Conservation (phyloP, 2,797 vertebrate genomes). For the Urophycis tenuis region DNA sequence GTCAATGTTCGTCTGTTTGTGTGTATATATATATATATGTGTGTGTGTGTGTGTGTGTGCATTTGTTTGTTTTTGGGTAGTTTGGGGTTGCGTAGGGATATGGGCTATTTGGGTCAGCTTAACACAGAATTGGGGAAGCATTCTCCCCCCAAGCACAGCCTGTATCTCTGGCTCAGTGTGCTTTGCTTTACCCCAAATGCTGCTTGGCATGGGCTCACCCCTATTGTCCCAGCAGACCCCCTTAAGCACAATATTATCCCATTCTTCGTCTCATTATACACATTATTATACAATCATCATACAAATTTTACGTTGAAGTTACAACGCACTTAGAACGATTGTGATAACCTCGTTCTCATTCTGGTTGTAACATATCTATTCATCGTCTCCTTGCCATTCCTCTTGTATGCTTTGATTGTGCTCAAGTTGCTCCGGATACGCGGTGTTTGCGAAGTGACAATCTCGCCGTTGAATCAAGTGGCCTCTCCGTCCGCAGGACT, state of each 20-base stretch:
- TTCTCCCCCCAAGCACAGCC: background rate
- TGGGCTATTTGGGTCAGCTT: constrained; percentile 32
- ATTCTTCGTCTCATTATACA: background rate
- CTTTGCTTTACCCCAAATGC: constrained; percentile 19
- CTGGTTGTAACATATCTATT: background rate
- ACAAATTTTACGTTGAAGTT: background rate
- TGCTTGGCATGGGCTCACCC: constrained; percentile 33
- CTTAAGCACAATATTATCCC: background rate
- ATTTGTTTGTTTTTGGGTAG: background rate
- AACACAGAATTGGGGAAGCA: constrained; percentile 18
- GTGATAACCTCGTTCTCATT: background rate
- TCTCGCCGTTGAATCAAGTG: background rate
- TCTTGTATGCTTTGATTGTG: background rate
- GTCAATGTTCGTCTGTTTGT: background rate
- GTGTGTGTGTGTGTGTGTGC: constrained; percentile 10
- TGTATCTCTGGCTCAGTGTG: constrained; percentile 30
- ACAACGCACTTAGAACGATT: background rate
- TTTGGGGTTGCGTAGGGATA: constrained; percentile 49
- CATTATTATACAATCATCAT: background rate
- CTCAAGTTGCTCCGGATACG: background rate
- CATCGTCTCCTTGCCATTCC: background rate
- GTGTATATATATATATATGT: constrained; percentile 22
- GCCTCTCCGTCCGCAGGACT: constrained; percentile 71
- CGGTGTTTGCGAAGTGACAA: background rate
- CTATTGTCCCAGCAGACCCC: background rate